phyloP scores from a whole-genome alignment of 2,888 invertebrate species.

The Mylabris sibirica region DNA sequence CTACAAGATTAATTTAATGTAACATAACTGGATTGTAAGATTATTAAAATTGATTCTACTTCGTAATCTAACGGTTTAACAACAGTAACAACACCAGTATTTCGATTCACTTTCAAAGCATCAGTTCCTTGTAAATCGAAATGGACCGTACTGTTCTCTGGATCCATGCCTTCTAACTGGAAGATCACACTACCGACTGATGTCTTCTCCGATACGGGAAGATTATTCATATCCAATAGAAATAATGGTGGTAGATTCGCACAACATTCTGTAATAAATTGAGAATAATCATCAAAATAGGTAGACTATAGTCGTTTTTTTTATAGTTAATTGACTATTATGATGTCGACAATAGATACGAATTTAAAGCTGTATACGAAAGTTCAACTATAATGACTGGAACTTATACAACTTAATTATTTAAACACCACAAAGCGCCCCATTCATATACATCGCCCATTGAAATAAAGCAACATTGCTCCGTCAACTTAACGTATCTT shows the following conservation, averaged over 20 bases:
- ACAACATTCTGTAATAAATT: slow-evolving; percentile 54
- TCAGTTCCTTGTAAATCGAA: slow-evolving; percentile 82
- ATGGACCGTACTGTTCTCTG: slow-evolving; percentile 77
- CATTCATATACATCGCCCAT: neutral
- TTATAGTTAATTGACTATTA: neutral
- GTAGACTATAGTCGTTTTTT: neutral
- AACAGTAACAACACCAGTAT: slow-evolving; percentile 80
- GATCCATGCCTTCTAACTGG: slow-evolving; percentile 80
- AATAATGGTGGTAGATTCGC: slow-evolving; percentile 77
- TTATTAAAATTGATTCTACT: slow-evolving; percentile 60
- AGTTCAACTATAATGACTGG: slow-evolving; percentile 22
- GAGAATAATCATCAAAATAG: neutral
- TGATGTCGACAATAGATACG: neutral
- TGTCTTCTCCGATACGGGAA: slow-evolving; percentile 80
- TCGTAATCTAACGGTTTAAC: slow-evolving; percentile 84
- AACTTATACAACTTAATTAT: slow-evolving; percentile 28
- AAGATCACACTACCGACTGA: slow-evolving; percentile 82
- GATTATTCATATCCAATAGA: slow-evolving; percentile 77
- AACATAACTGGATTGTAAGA: neutral
- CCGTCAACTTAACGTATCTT: neutral
- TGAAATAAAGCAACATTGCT: neutral
- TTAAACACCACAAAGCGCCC: neutral
- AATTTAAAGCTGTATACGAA: slow-evolving; percentile 12
- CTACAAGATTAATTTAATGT: slow-evolving; percentile 62
- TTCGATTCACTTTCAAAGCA: slow-evolving; percentile 78